Base-by-base conservation (phyloP, 1,140 invertebrate species). In the Aphelinus certus region DNA sequence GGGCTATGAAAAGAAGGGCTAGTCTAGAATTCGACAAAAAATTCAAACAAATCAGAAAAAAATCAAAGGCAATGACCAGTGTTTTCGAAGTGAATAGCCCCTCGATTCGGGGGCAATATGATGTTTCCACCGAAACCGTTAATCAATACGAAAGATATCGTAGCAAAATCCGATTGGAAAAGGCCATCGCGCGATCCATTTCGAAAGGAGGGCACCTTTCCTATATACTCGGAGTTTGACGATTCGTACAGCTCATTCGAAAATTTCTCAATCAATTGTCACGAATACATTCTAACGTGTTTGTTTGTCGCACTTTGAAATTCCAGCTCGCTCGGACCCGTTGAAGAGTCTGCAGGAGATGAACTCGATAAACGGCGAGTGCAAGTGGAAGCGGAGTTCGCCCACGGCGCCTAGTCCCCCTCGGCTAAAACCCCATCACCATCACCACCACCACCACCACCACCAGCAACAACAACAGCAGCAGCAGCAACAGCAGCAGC, bases 261-360 rank as follows among this genome's bases (percentile, higher is more conserved):
- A 61, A 26, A 61, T 42, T 61, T 74, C 9, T 69, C 75, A 61
- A 26, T 26, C 26, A 26, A 26, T 26, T 26, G 26, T 51, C 74
- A 49, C 77, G 70, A 77, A 63, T 72, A 56, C 48, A 79, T 75
- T 70, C 74, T 73, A 51, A 61, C 68, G 26, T 26, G 26, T 26
- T 26, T 46, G 43, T 47, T 5, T 75, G 43, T 56, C 46, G 48
- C 42, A 49, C 26, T n/a, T 62, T 3, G 62, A 42, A 3, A 26
- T 26, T 26, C 43, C 78, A 26, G 77, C 79, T 10, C 83, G 80
- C 0, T 84, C 83, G 10, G 90, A 92, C 73, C 90, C 90, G 1
- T 78, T 91, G 43, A 92, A 92, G 76, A 91, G 90, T 5, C 79
- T 91, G 7, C 88, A 90, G 0, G 91, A 91, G 75, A 91, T 91